A percentile compares a stretch with the other conserved stretches of the same genome.
These are phyloP conservation scores for Notodonta ziczac DNA, from an alignment of 2,888 invertebrate species.

Conservation along the genomic window DNA sequence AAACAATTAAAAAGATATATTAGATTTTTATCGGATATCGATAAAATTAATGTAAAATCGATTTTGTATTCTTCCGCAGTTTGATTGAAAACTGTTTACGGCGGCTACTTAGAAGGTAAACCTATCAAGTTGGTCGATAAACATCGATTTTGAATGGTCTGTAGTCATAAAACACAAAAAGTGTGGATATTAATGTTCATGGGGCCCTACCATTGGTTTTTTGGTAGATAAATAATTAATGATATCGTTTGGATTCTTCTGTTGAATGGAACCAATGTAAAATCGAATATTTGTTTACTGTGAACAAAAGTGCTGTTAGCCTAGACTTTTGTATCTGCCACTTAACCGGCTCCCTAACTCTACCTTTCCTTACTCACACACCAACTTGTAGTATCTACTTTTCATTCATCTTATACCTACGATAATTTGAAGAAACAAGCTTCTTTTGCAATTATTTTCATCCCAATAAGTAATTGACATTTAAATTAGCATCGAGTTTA, in stretches of 20 bases:
- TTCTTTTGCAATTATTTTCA: too few species aligned
- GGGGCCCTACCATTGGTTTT: conserved; percentile 13
- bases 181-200: conserved; percentile 15
- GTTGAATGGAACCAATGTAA: too few species aligned
- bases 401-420: too few species aligned
- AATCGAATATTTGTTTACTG: too few species aligned
- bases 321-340: too few species aligned
- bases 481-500: background rate
- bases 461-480: background rate
- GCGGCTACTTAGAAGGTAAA: conserved; percentile 42
- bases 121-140: conserved; percentile 29
- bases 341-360: too few species aligned
- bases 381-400: too few species aligned
- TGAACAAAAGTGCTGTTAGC: too few species aligned
- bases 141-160: conserved; percentile 47
- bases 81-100: conserved; percentile 36
- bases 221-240: background rate
- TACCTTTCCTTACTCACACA: too few species aligned
- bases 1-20: conserved; percentile 39
- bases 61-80: conserved; percentile 44
- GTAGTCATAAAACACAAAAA: conserved; percentile 51
- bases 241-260: too few species aligned
- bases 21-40: conserved; percentile 21
- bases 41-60: conserved; percentile 34
- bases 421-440: too few species aligned